Evolutionary conservation across 2,797 vertebrate genomes (phyloP).

Genomic region (Galaxias olidus): DNA sequence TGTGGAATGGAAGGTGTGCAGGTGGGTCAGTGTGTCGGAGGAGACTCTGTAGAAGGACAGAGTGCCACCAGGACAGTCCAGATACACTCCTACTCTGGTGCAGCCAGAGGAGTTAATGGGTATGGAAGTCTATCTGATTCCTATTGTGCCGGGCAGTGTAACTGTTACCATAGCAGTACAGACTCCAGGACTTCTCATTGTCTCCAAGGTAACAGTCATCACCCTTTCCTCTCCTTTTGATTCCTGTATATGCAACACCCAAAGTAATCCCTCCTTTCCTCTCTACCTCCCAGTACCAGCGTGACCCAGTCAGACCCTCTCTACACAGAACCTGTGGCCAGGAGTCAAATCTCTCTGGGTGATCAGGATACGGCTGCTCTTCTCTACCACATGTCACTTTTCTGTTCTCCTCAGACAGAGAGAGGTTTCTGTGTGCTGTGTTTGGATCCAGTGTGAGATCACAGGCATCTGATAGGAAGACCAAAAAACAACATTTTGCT

Average conservation of each 20-base stretch:
- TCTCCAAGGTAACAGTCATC: not conserved
- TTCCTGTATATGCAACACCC: slow-evolving; percentile 25
- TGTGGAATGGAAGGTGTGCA: not conserved
- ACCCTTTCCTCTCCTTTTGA: not conserved
- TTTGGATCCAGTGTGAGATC: slow-evolving; percentile 32
- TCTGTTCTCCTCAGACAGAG: slow-evolving; percentile 14
- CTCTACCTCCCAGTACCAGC: slow-evolving; percentile 33
- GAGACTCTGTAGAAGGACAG: slow-evolving; percentile 13
- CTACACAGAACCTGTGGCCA: slow-evolving; percentile 25
- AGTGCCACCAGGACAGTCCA: slow-evolving; percentile 28
- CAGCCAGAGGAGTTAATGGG: fast-evolving
- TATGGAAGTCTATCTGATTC: not conserved
- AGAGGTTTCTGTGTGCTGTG: slow-evolving; percentile 13
- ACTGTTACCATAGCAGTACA: not conserved
- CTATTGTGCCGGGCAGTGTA: slow-evolving; percentile 15
- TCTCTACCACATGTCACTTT: not conserved
- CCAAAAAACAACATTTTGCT: slow-evolving; percentile 1
- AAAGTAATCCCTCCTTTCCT: not conserved
- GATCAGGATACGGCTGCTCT: slow-evolving; percentile 16
- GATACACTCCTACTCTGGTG: slow-evolving; percentile 24
- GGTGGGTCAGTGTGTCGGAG: slow-evolving; percentile 1
- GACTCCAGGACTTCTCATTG: slow-evolving; percentile 31
- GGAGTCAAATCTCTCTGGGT: slow-evolving; percentile 28
- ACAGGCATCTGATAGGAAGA: slow-evolving; percentile 23
- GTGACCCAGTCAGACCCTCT: slow-evolving; percentile 19